phyloP scores from a whole-genome alignment of 2,797 vertebrate genomes.

The Fratercula arctica region DNA sequence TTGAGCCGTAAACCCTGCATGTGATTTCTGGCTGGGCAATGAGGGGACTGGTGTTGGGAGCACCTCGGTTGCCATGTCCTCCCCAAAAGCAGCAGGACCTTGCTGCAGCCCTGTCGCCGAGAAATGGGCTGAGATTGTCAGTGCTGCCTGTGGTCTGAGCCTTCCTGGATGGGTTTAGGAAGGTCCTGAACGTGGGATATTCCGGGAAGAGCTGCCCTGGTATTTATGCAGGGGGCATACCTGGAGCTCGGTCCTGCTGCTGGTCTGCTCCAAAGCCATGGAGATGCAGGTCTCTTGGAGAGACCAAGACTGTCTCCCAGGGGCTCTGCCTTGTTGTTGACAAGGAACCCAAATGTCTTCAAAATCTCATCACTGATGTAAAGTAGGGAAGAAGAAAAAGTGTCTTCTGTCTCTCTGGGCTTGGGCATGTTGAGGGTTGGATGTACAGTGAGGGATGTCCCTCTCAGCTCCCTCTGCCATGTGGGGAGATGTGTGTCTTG shows the following conservation, averaged over 20 bases:
- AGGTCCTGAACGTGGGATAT: neutral
- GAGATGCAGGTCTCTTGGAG: neutral
- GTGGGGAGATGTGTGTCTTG: neutral
- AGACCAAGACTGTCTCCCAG: neutral
- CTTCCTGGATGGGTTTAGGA: neutral
- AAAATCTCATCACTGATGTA: neutral
- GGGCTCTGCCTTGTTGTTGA: neutral
- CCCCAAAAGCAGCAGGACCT: neutral
- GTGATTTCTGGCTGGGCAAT: rapidly evolving
- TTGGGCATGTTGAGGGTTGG: neutral
- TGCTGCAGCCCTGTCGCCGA: neutral
- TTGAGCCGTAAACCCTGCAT: neutral
- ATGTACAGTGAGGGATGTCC: neutral
- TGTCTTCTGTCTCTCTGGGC: neutral
- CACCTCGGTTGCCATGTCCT: rapidly evolving
- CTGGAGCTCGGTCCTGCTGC: neutral
- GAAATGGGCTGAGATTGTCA: neutral
- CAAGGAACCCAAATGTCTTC: neutral
- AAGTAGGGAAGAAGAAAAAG: neutral
- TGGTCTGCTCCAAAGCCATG: neutral
- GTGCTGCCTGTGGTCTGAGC: neutral
- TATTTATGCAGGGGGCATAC: neutral
- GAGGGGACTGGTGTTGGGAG: neutral
- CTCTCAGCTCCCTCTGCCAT: neutral
- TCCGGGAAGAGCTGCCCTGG: neutral